These are phyloP conservation scores for Pogonophryne albipinna DNA, from an alignment of 2,797 vertebrate genomes.

Conservation along the genomic window DNA sequence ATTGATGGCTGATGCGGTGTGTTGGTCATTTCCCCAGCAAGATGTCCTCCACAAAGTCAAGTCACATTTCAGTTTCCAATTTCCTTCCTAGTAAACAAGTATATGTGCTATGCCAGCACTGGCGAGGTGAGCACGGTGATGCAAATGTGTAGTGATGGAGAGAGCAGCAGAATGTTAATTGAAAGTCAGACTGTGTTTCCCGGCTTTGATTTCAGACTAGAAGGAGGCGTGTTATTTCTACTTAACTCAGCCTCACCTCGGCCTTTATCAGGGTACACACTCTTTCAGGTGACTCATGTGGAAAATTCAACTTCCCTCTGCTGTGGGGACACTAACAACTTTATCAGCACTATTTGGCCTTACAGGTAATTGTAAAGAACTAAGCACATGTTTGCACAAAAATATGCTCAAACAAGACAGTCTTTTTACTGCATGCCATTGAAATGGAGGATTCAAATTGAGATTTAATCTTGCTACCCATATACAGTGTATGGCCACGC, in stretches of 20 bases:
- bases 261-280: constrained; percentile 14
- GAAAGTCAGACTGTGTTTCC: constrained; percentile 61
- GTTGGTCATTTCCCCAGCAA: constrained; percentile 46
- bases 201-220: constrained; percentile 37
- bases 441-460: too few species aligned
- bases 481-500: too few species aligned
- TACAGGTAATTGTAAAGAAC: not conserved
- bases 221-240: constrained; percentile 37
- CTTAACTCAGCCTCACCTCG: constrained; percentile 19
- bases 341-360: constrained; percentile 1
- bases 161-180: constrained; percentile 61
- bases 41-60: constrained; percentile 66
- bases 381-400: rapidly evolving
- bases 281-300: constrained; percentile 13
- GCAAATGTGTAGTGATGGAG: constrained; percentile 56
- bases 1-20: constrained; percentile 40
- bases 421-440: too few species aligned
- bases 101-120: not conserved
- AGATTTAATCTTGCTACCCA: too few species aligned
- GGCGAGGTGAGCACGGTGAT: constrained; percentile 42
- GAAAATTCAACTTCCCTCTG: constrained; percentile 4
- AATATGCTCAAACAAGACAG: too few species aligned
- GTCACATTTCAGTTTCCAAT: constrained; percentile 56
- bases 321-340: not conserved
- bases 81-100: constrained; percentile 48